Base-by-base conservation (phyloP, 2,888 invertebrate species). In the Cantharis nigra region DNA sequence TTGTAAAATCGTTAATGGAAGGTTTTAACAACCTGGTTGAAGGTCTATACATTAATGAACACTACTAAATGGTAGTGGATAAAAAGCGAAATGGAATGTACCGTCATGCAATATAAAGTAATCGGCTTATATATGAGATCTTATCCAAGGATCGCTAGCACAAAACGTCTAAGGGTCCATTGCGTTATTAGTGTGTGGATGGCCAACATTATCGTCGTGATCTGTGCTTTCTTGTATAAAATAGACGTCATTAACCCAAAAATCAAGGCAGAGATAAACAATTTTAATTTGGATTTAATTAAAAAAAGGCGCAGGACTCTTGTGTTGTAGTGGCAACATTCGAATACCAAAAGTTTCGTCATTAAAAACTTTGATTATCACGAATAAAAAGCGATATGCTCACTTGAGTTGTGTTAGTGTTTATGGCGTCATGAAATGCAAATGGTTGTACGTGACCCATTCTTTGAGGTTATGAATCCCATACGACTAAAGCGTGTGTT, bases 391-490 rank as follows among this genome's bases (percentile, higher is more conserved):
- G 49, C 49, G 49, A 49, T 49, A 49, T 49, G 49, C 49, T 49
- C 49, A 49, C 49, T 49, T 49, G 49, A 49, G 49, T 49, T 49
- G 49, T 49, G 49, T 49, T 26, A 73, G 70, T 74, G 76, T 78
- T 78, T 78, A 78, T 74, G 76, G 26, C 28, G 20, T 76, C 75
- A 71, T 78, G 76, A 78, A 78, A 78, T 78, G 78, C 78, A 78
- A 76, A 78, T 78, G 74, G 75, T 23, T 72, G 28, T 74, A 78
- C 73, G 74, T 78, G 76, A 78, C 75, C 75, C 70, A 72, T 62
- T 75, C 71, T 76, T 78, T 73, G 71, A 49, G 78, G 76, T 76
- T 78, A 78, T 78, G 78, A 78, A 76, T 78, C 78, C 78, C 76
- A 71, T 76, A 78, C 71, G 78, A 78, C 71, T 67, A 67, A 69